Evolutionary conservation across 2,888 invertebrate species (phyloP).

Genomic region (Tinea trinotella): DNA sequence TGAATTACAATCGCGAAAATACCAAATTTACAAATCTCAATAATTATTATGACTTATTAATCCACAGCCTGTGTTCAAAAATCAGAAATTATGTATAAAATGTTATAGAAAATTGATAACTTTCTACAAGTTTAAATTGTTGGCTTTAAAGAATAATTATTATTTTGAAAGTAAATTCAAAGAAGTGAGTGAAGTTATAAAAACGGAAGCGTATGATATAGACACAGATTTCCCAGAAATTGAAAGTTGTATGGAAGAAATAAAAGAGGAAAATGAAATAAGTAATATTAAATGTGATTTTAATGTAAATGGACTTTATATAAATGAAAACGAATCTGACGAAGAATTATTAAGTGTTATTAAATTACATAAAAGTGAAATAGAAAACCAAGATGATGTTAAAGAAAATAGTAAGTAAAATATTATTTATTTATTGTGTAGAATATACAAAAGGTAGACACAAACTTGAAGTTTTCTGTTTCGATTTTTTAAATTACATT

Average conservation of each 20-base stretch:
- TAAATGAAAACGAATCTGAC: neutral
- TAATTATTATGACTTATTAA: neutral
- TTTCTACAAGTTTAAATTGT: constrained; percentile 45
- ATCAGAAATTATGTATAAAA: constrained; percentile 39
- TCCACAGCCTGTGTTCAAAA: neutral
- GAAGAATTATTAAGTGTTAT: neutral
- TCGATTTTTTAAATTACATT: no score
- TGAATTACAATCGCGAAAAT: constrained; percentile 26
- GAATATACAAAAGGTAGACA: no score
- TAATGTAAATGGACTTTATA: neutral
- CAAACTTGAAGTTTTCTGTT: no score
- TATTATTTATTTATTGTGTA: no score
- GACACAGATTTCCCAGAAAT: neutral
- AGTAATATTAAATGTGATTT: neutral
- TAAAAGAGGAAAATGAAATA: neutral
- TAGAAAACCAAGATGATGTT: constrained; percentile 21
- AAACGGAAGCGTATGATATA: neutral
- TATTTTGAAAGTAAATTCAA: constrained; percentile 30
- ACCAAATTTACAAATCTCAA: constrained; percentile 9
- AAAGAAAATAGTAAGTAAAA: constrained; percentile 39
- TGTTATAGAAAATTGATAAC: constrained; percentile 44
- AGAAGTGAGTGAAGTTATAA: neutral
- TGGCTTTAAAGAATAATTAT: constrained; percentile 42
- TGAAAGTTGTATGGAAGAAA: neutral
- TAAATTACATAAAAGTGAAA: neutral